Evolutionary conservation across 2,888 invertebrate genomes (phyloP), one percentile per base, ranked within the genome.

Genomic region (Cataglyphis cursor): DNA sequence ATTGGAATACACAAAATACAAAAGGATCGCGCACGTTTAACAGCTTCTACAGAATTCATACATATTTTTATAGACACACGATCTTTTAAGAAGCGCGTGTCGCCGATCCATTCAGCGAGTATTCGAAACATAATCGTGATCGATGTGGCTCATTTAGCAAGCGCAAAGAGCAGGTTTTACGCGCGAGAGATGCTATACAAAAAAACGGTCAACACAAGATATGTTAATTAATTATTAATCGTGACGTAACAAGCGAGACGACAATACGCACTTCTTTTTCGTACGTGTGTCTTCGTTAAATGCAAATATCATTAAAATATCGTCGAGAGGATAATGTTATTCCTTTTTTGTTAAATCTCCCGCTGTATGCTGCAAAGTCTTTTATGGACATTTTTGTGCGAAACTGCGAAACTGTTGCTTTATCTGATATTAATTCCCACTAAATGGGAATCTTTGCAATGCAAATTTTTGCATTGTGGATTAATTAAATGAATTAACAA

Each of bases 171-270:
- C 44, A 61, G 15, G 5, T 74, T 61, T 51, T 51, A 51, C 4
- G 21, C 15, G 31, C 6, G 62, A 64, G 61, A 44, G 18, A 8
- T 21, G 18, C 0, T 75, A 24, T 38, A 21, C 10, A n/a, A 35
- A 35, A 75, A 51, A n/a, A 73, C 59, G 57, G n/a, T 73, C 62
- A 48, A 65, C 12, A 35, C 6, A 18, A 48, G 24, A 8, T 64
- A 51, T 62, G 31, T 66, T 66, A 54, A 66, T 68, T 76, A 68
- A 76, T 68, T 76, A 54, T 38, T 54, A 65, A 57, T 76, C 38
- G 10, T 61, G 54, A 51, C 24, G 51, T 51, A 38, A 64, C 44
- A 48, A 6, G 18, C 64, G 18, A 75, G 24, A 5, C 21, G 74
- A 66, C 3, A 18, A 31, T 51, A 21, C 48, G 21, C 10, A 35